Conservation (phyloP, 2,888 invertebrate genomes). For the Pilophorus perplexus region DNA sequence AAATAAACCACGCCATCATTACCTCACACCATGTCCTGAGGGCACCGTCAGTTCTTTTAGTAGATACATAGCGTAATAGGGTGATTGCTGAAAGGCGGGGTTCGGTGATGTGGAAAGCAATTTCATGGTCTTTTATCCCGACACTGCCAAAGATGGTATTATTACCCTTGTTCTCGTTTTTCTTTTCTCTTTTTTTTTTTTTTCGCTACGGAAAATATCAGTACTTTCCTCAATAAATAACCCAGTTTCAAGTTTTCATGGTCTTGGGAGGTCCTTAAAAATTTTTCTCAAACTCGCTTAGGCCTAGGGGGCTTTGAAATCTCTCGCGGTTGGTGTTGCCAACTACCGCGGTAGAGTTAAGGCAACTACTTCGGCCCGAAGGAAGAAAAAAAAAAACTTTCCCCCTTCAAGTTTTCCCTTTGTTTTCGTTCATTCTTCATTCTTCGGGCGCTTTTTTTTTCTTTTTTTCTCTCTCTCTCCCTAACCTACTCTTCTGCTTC, state of each 20-base stretch:
- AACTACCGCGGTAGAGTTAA: not conserved
- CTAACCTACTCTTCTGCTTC: not conserved
- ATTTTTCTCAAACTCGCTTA: not conserved
- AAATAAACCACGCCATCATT: too few species aligned
- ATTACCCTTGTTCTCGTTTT: not conserved
- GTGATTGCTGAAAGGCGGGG: too few species aligned
- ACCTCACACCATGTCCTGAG: too few species aligned
- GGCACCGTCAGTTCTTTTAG: too few species aligned
- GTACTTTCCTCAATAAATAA: not conserved
- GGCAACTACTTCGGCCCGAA: not conserved
- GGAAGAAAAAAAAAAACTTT: not conserved
- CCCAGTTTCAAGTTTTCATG: not conserved
- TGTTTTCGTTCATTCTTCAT: constrained; percentile 17
- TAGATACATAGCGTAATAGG: too few species aligned
- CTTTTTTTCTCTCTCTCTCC: not conserved
- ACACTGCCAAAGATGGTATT: too few species aligned
- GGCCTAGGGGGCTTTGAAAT: not conserved
- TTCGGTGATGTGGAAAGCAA: too few species aligned
- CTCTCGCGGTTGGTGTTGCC: not conserved
- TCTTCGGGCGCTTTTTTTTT: not conserved
- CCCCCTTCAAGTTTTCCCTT: not conserved
- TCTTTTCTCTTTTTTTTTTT: not conserved
- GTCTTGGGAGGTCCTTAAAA: not conserved
- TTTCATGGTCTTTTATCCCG: too few species aligned
- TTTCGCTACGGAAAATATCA: not conserved